Evolutionary conservation across 2,113 vertebrate genomes (phyloP).

Genomic region (Calidris pugnax): DNA sequence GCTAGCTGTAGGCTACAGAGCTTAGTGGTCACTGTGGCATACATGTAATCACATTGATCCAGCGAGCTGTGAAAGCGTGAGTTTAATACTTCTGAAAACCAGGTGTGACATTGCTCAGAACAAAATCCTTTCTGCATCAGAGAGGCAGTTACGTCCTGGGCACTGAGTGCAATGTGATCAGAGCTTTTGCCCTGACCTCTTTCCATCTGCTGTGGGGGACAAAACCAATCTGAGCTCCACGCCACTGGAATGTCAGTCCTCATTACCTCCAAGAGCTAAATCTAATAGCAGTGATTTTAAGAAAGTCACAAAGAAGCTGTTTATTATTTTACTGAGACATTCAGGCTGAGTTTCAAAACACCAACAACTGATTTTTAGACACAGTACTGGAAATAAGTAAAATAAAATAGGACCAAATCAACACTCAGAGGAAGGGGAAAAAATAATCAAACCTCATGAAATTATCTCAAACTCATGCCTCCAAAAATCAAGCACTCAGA

Average conservation of each 20-base stretch:
- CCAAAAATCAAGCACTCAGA: neutral
- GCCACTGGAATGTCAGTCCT: neutral
- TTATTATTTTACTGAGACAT: neutral
- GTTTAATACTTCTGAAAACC: neutral
- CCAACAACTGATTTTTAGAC: neutral
- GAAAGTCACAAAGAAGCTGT: neutral
- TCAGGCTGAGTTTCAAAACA: neutral
- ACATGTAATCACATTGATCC: neutral
- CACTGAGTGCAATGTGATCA: neutral
- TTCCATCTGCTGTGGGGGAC: neutral
- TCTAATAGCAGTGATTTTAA: neutral
- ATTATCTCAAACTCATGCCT: neutral
- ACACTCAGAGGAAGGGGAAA: neutral
- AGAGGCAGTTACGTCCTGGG: neutral
- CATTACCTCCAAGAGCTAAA: neutral
- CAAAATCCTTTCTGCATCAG: neutral
- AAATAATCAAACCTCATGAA: neutral
- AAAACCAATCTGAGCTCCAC: neutral
- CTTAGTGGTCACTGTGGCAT: neutral
- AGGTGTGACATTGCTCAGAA: neutral
- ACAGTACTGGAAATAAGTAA: accelerated
- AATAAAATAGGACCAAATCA: neutral
- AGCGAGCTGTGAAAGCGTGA: accelerated
- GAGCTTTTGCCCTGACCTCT: neutral
- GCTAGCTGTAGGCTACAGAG: neutral